Evolutionary conservation across 1,140 invertebrate genomes (phyloP).

Genomic region (Drosophila santomea): DNA sequence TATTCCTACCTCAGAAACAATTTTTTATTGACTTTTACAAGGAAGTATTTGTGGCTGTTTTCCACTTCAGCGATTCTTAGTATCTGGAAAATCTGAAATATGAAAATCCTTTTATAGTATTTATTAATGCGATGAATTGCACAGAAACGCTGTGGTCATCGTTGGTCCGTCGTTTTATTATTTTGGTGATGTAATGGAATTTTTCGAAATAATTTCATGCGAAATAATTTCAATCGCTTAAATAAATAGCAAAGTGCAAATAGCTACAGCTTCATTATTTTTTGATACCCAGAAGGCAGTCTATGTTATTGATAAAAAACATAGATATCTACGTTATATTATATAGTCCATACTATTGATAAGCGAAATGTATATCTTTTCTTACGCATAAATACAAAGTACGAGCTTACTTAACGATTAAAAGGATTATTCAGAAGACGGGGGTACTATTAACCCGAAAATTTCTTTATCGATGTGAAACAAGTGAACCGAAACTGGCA

Average conservation of each 20-base stretch:
- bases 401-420: background rate
- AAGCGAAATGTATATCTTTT: background rate
- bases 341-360: too few relatives aligned
- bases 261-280: too few relatives aligned
- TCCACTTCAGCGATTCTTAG: conserved; percentile 2
- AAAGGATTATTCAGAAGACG: too few relatives aligned
- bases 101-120: background rate
- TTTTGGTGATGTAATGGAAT: conserved; percentile 16
- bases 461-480: conserved; percentile 25
- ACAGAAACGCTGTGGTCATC: conserved; percentile 1
- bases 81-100: background rate
- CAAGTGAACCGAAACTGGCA: conserved; percentile 44
- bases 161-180: background rate
- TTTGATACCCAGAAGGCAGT: too few relatives aligned
- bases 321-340: too few relatives aligned
- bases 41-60: conserved; percentile 8
- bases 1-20: too few relatives aligned
- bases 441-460: conserved; percentile 21
- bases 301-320: too few relatives aligned
- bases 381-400: background rate
- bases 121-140: background rate
- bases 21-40: background rate
- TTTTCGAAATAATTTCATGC: conserved; percentile 22
- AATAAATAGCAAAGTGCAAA: too few relatives aligned
- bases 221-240: conserved; percentile 13